These are phyloP conservation scores for Oreamnos americanus DNA, from an alignment of 2,113 vertebrate species.

Conservation along the genomic window DNA sequence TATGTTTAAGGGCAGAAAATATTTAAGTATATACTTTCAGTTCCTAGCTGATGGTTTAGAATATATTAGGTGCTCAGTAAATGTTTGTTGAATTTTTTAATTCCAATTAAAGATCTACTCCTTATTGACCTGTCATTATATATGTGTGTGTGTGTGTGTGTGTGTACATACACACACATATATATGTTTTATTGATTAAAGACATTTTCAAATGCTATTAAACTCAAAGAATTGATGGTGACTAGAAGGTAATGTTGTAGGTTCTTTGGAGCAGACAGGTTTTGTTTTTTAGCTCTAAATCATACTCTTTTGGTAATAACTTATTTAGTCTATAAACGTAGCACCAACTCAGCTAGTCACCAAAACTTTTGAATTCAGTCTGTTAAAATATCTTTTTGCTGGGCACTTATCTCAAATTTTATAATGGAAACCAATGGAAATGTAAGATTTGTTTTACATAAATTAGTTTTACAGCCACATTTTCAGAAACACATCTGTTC, in stretches of 20 bases:
- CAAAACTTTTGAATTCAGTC: background rate
- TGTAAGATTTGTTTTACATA: conserved; percentile 40
- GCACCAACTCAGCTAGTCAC: background rate
- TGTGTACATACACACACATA: background rate
- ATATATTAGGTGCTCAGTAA: background rate
- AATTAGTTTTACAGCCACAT: conserved; percentile 41
- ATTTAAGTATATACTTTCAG: background rate
- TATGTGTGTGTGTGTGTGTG: background rate
- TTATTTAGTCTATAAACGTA: background rate
- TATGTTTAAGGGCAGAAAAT: background rate
- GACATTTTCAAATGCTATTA: background rate
- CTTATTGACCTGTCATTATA: background rate
- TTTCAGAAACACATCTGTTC: conserved; percentile 47
- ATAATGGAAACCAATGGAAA: conserved; percentile 26
- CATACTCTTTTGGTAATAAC: background rate
- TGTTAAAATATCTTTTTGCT: background rate
- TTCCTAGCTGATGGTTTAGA: background rate
- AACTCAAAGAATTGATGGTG: background rate
- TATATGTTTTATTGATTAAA: background rate
- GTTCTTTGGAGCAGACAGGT: background rate
- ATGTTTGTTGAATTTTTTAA: background rate
- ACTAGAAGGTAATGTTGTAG: background rate
- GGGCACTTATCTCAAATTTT: conserved; percentile 10
- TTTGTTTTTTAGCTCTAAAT: background rate
- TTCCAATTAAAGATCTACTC: background rate